These are phyloP conservation scores for Lampropteryx suffumata DNA, from an alignment of 2,888 invertebrate species.

Conservation along the genomic window DNA sequence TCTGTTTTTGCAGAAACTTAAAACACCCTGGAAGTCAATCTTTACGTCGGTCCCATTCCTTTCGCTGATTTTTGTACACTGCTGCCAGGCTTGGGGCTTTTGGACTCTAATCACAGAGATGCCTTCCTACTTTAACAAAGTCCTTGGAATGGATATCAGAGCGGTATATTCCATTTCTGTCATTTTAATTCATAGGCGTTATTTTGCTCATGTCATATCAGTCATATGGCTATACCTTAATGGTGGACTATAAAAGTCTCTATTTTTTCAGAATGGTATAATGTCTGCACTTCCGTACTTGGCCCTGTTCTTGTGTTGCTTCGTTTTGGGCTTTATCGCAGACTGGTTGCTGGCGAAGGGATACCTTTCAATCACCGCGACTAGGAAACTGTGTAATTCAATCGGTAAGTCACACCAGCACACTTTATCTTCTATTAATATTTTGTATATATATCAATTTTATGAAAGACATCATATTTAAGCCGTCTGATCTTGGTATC, in stretches of 20 bases:
- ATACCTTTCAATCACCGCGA: constrained; percentile 64
- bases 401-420: constrained; percentile 44
- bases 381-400: constrained; percentile 55
- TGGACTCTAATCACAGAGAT: constrained; percentile 86
- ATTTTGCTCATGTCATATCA: not conserved
- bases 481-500: too few species aligned
- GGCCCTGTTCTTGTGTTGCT: constrained; percentile 83
- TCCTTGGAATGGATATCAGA: constrained; percentile 80
- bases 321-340: constrained; percentile 55
- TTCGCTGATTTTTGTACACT: constrained; percentile 68
- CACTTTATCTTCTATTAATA: too few species aligned
- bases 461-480: too few species aligned
- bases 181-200: not conserved
- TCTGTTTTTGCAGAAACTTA: constrained; percentile 38
- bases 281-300: constrained; percentile 88
- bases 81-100: constrained; percentile 86
- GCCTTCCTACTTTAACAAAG: constrained; percentile 84
- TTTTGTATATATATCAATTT: too few species aligned
- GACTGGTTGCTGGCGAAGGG: constrained; percentile 78
- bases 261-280: constrained; percentile 76
- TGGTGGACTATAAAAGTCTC: too few species aligned
- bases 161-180: constrained; percentile 35
- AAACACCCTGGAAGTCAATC: constrained; percentile 83
- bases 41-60: constrained; percentile 71
- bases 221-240: too few species aligned